phyloP scores from a whole-genome alignment of 2,113 vertebrate genomes.

The Cavia aperea region DNA sequence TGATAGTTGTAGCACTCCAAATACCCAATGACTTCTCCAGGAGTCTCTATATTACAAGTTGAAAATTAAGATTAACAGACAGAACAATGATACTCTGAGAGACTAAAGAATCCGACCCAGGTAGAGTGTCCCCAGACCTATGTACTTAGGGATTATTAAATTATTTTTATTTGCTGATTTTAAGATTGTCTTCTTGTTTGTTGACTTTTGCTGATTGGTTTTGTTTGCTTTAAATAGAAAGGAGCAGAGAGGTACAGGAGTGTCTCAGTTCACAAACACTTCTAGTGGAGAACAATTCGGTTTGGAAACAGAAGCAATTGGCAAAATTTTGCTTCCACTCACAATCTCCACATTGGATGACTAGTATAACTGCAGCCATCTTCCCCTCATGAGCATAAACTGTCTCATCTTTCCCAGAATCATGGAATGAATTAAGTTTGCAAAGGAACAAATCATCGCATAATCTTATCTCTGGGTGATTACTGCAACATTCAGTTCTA shows the following conservation, averaged over 20 bases:
- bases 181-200: neutral
- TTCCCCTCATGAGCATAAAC: neutral
- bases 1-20: neutral
- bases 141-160: neutral
- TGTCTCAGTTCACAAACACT: neutral
- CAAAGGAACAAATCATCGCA: neutral
- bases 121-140: neutral
- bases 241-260: neutral
- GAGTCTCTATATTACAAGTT: no score
- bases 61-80: neutral
- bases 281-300: neutral
- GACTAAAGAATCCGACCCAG: neutral
- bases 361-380: fast-evolving
- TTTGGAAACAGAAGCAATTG: neutral
- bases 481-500: neutral
- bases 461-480: neutral
- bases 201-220: neutral
- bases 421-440: neutral
- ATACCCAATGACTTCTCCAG: neutral
- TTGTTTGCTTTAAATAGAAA: neutral
- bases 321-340: neutral
- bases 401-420: neutral
- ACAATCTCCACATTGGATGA: no score
- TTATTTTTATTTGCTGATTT: neutral
- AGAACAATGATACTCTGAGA: neutral